Evolutionary conservation across 92 coral and sea anemone species (phyloP).

Genomic region (Galaxea fascicularis): DNA sequence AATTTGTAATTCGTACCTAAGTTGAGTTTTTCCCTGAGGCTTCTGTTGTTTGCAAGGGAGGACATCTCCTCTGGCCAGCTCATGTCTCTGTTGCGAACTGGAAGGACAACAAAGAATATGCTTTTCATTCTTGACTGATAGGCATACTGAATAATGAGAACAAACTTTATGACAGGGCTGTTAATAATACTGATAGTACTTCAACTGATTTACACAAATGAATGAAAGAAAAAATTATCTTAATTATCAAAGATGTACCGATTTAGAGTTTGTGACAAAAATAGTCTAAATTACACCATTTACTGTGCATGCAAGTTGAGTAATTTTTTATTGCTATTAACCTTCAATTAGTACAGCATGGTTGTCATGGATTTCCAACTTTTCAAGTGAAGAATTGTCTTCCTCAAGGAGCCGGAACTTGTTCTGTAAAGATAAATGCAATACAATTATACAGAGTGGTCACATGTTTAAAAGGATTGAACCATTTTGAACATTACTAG

Average conservation of each 20-base stretch:
- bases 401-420: conserved; percentile 89
- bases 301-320: neutral
- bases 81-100: conserved; percentile 99
- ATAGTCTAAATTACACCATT: too few species aligned
- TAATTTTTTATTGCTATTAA: conserved; percentile 7
- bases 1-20: conserved; percentile 65
- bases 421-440: conserved; percentile 58
- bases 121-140: neutral
- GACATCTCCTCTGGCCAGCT: conserved; percentile 99
- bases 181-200: too few species aligned
- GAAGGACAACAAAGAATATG: neutral
- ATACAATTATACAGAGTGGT: too few species aligned
- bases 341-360: conserved; percentile 95
- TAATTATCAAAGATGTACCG: too few species aligned
- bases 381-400: conserved; percentile 83
- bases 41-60: conserved; percentile 90
- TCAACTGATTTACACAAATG: neutral
- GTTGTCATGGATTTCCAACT: conserved; percentile 80
- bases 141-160: neutral
- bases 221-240: too few species aligned
- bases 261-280: too few species aligned
- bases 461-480: too few species aligned
- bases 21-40: conserved; percentile 89
- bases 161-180: neutral
- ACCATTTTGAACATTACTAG: too few species aligned